Base-by-base conservation (phyloP, 2,113 vertebrate genomes). In the Hydrochoerus hydrochaeris region DNA sequence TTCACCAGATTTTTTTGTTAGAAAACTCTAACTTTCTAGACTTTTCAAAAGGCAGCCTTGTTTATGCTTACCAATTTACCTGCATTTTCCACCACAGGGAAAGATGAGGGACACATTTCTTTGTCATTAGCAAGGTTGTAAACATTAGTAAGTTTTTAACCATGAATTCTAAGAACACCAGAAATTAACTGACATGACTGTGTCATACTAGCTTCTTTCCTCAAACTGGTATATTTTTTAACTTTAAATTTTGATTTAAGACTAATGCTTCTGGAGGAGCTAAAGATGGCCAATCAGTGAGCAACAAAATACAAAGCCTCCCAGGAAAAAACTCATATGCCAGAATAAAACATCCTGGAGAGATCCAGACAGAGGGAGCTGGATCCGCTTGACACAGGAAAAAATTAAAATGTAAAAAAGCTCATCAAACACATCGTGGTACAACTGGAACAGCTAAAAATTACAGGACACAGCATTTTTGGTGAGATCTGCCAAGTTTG, bases 1-100 rank as follows among this genome's bases (percentile, higher is more conserved):
- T 84, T 62, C 65, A 46, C 26, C 49, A 85, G 54, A 71, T 62
- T 94, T 62, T 94, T 92, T 95, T 57, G 38, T n/a, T 80, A 67
- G 67, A 85, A 85, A 94, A 89, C 35, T 88, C 83, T 28, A 92
- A 22, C 9, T 90, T 35, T 85, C 10, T 60, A 85, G 82, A 90
- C 28, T 63, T 94, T 86, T 88, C 71, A 88, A 81, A 80, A 80
- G 49, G n/a, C 77, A 93, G 35, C 28, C 5, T 91, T 28, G 0
- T 58, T 32, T 60, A 0, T 24, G 20, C 17, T 87, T 86, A 65
- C 49, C 30, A 4, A 26, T 73, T 24, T 13, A 7, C 10, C 19
- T 75, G 5, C 52, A 19, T 49, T 71, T 60, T 63, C 78, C 32
- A 7, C 20, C 24, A 24, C 1, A 2, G 19, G 20, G 12, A 69